Percentiles rank a stretch among this genome's conserved stretches.
Evolutionary conservation across 2,113 vertebrate species (phyloP).

Genomic region (Trogon surrucura): DNA sequence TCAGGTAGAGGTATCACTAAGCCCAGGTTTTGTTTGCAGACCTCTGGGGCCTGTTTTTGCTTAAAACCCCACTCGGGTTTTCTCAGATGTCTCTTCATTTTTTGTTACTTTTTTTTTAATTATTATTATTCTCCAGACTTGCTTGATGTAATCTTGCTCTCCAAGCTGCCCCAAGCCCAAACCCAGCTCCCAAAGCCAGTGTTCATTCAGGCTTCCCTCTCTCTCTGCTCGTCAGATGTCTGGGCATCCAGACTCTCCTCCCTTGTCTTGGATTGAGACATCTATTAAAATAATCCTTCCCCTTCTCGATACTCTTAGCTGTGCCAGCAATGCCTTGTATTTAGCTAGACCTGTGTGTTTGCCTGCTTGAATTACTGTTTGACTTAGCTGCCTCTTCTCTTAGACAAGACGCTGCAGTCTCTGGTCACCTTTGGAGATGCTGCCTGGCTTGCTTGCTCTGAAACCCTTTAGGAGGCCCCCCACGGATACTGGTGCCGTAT

Average conservation of each 20-base stretch:
- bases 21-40: not conserved
- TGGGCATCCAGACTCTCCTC: not conserved
- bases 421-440: not conserved
- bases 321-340: not conserved
- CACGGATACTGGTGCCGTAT: rapidly evolving
- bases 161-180: not conserved
- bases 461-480: not conserved
- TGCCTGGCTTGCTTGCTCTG: not conserved
- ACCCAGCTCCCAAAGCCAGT: not conserved
- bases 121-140: not conserved
- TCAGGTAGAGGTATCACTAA: not conserved
- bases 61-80: not conserved
- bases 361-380: not conserved
- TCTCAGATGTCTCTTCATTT: not conserved
- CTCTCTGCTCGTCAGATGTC: not conserved
- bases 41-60: not conserved
- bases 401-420: not conserved
- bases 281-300: not conserved
- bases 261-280: not conserved
- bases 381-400: not conserved
- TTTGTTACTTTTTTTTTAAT: not conserved
- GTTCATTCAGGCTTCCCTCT: not conserved
- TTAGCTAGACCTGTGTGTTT: not conserved
- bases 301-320: not conserved
- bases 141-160: not conserved